These are phyloP conservation scores for Catocala fraxini DNA, from an alignment of 2,888 invertebrate genomes.

Conservation along the genomic window DNA sequence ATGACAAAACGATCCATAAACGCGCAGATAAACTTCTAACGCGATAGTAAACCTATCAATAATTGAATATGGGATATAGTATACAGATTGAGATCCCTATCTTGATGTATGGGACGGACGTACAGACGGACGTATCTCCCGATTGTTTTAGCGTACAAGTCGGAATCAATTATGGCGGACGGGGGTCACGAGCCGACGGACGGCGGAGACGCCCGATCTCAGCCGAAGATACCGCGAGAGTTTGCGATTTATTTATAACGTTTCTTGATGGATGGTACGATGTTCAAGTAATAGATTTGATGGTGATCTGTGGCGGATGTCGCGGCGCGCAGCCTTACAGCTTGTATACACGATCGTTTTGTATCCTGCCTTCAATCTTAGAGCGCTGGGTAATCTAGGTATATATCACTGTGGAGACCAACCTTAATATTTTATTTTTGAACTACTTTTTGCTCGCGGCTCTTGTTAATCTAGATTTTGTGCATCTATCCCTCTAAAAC, in stretches of 20 bases:
- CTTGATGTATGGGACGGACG: conserved; percentile 45
- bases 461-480: too few species aligned
- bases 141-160: conserved; percentile 54
- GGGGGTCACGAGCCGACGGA: conserved; percentile 45
- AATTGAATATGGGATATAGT: conserved; percentile 25
- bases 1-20: conserved; percentile 45
- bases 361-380: background rate
- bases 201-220: conserved; percentile 38
- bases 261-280: conserved; percentile 12
- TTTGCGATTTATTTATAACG: conserved; percentile 45
- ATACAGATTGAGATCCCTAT: conserved; percentile 37
- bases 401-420: background rate
- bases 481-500: too few species aligned
- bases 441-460: too few species aligned
- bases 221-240: conserved; percentile 15
- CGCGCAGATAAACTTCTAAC: conserved; percentile 43
- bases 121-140: conserved; percentile 45
- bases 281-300: background rate
- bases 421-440: too few species aligned
- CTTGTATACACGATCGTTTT: background rate
- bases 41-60: conserved; percentile 42
- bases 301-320: background rate
- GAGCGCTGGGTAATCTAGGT: background rate
- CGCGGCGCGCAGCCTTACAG: background rate
- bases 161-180: conserved; percentile 52